Base-by-base conservation (phyloP, 2,797 vertebrate species). In the Luscinia luscinia region DNA sequence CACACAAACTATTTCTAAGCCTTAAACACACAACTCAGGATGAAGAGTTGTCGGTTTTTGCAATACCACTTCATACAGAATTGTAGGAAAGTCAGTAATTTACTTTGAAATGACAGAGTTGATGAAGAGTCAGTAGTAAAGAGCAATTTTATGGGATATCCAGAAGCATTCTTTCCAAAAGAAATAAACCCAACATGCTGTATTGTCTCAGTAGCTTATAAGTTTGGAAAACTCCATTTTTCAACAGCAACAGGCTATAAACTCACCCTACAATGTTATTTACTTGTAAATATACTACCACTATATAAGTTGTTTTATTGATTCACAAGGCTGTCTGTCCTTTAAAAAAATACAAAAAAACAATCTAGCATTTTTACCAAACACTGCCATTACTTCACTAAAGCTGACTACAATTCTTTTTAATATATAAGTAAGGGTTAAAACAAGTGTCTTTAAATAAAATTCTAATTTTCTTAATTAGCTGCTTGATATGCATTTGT, bases 211-310 rank as follows among this genome's bases (percentile, higher is more conserved):
- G 34, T 46, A 38, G 22, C 22, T 89, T 62, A 36, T n/a, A 85
- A 89, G 34, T 64, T 75, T 15, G 41, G 30, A 89, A 91, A 93
- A 74, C 38, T 74, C 51, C 2, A 85, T 91, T 92, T 95, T 90
- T 90, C 78, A 92, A 57, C 16, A 54, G 17, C 5, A 17, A 68
- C 59, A 85, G 41, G 67, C 87, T 89, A 89, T 89, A 96, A 95
- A 92, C 14, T 83, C 38, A 75, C 38, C 21, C 38, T 67, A 46
- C 62, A 80, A 64, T 64, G 49, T 28, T 85, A 74, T 72, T 92
- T 84, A 92, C 24, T 82, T 84, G 51, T 70, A 93, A 87, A 84
- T 82, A 87, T 63, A 89, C n/a, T 85, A 51, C 23, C 34, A 61
- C 28, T 74, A 73, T 81, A 72, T 51, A 92, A 62, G 28, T 11